A percentile compares a stretch with the other conserved stretches of the same genome.
These are phyloP conservation scores for Euthynnus affinis DNA, from an alignment of 2,797 vertebrate species.

Conservation along the genomic window DNA sequence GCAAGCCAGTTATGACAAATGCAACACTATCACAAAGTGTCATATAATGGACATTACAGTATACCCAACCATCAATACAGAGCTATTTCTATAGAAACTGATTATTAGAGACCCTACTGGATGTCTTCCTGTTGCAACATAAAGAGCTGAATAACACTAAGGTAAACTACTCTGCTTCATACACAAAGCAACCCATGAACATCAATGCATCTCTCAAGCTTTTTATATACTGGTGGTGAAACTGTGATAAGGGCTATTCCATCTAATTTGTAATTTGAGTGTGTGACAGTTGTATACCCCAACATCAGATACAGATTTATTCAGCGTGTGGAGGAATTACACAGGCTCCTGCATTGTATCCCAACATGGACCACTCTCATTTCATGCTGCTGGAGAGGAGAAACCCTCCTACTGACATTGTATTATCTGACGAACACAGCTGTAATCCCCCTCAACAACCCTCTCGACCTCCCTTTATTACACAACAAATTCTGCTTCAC, in stretches of 20 bases:
- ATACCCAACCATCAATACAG: slow-evolving; percentile 50
- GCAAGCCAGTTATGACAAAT: slow-evolving; percentile 37
- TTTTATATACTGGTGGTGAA: slow-evolving; percentile 28
- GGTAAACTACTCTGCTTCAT: slow-evolving; percentile 17
- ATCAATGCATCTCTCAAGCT: slow-evolving; percentile 30
- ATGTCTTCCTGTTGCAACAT: not conserved
- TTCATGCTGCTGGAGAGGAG: slow-evolving; percentile 64
- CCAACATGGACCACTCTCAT: slow-evolving; percentile 58
- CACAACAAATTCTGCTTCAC: slow-evolving; percentile 57
- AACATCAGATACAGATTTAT: slow-evolving; percentile 56
- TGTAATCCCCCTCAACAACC: slow-evolving; percentile 69
- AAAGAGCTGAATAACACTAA: slow-evolving; percentile 45
- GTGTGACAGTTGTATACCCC: slow-evolving; percentile 31
- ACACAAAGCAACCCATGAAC: slow-evolving; percentile 14
- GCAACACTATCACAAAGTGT: slow-evolving; percentile 45
- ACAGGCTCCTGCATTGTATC: slow-evolving; percentile 43
- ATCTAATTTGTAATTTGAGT: slow-evolving; percentile 55
- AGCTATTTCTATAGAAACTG: slow-evolving; percentile 49
- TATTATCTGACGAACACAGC: slow-evolving; percentile 75
- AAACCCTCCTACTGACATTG: slow-evolving; percentile 45
- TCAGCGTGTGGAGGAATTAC: slow-evolving; percentile 57
- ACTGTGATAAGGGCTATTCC: slow-evolving; percentile 31
- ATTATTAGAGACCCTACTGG: slow-evolving; percentile 16
- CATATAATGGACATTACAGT: slow-evolving; percentile 45
- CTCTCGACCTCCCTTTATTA: slow-evolving; percentile 35